Percentiles rank a stretch among this genome's conserved stretches.
phyloP scores from a whole-genome alignment of 2,113 vertebrate species.

The Pardalotus punctatus region DNA sequence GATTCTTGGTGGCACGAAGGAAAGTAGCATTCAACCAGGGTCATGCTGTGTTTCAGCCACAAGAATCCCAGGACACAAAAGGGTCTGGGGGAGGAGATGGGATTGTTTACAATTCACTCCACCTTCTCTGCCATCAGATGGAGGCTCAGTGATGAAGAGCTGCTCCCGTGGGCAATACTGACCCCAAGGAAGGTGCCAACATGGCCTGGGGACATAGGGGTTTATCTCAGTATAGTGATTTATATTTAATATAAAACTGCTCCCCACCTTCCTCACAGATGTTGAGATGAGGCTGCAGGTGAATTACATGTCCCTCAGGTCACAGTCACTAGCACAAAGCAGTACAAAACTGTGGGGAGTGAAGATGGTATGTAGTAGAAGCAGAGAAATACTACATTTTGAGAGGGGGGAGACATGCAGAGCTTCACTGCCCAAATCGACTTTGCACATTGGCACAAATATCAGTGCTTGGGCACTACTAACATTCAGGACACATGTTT shows the following conservation, averaged over 20 bases:
- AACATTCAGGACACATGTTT: background rate
- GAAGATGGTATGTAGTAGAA: background rate
- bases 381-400: background rate
- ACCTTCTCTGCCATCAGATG: background rate
- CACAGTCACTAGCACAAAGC: background rate
- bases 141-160: background rate
- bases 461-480: background rate
- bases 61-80: background rate
- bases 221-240: background rate
- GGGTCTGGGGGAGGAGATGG: background rate
- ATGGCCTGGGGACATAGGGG: background rate
- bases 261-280: background rate
- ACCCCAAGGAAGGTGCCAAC: background rate
- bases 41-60: background rate
- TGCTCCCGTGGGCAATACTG: background rate
- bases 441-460: background rate
- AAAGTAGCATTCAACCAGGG: background rate
- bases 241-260: background rate
- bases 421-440: accelerated
- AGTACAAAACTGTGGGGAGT: background rate
- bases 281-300: background rate
- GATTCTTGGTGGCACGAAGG: background rate
- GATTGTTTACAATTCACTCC: background rate
- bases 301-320: background rate
- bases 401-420: background rate